Base-by-base conservation (phyloP, 2,888 invertebrate genomes). In the Hedya salicella region DNA sequence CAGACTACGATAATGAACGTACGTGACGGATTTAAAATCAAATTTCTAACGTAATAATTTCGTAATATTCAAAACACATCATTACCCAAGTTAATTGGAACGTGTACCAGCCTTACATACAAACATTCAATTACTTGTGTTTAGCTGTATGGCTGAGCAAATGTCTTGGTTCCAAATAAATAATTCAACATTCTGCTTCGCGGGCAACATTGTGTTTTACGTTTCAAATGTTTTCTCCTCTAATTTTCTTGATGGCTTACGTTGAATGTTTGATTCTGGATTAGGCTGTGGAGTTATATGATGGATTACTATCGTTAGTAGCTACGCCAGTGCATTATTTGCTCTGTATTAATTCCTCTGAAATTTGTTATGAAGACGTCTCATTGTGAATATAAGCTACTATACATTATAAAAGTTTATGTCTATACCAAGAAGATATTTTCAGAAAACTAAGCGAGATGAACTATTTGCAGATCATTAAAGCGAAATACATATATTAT, bases 71-170 rank as follows among this genome's bases (percentile, higher is more conserved):
- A 4, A 39, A 48, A 48, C 19, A 56, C 44, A 60, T 50, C 40
- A 30, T 50, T 50, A 50, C 17, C 25, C 14, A 2, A 16, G 17
- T 50, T 61, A 61, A 50, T 61, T 53, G 42, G 19, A 62, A 19
- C 42, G 14, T 52, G 39, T 25, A 46, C 19, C 17, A 16, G 49
- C 30, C 19, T 60, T 69, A 69, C 60, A 71, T 64, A 66, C 68
- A 69, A 62, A 71, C 69, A 75, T 73, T 72, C 74, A 76, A 76
- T 77, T 76, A 75, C 74, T 73, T 68, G 68, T 71, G 63, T 72
- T 75, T 72, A 70, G 70, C 69, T 66, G 49, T 40, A 25, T 49
- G 13, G 14, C 40, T 50, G 50, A 62, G 52, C 56, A 42, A 70
- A 65, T 42, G 69, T 70, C 52, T 62, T 40, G 60, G 50, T 62